These are phyloP conservation scores for Tinamus guttatus DNA, from an alignment of 2,113 vertebrate species.

Conservation along the genomic window DNA sequence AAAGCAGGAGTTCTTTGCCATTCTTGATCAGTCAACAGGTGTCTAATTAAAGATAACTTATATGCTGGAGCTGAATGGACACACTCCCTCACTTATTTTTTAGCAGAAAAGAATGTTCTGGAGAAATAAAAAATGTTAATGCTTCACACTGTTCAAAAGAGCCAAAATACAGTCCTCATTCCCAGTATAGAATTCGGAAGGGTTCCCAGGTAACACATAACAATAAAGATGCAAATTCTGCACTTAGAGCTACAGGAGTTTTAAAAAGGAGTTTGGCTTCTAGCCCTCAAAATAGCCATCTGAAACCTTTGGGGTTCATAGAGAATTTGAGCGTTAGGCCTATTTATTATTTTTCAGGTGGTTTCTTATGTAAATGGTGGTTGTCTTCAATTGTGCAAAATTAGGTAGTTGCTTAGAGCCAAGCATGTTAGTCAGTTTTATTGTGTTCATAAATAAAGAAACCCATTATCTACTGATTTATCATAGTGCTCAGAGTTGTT, in stretches of 20 bases:
- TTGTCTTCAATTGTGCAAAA: constrained; percentile 9
- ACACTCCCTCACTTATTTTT: background rate
- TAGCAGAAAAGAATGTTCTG: background rate
- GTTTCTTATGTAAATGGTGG: background rate
- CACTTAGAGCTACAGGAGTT: background rate
- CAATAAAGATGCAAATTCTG: background rate
- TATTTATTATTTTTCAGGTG: background rate
- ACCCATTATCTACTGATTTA: constrained; percentile 63
- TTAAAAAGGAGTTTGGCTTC: background rate
- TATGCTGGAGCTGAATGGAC: background rate
- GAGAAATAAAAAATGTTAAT: background rate
- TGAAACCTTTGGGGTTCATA: background rate
- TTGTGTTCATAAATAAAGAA: constrained; percentile 56
- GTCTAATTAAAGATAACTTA: background rate
- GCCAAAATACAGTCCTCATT: background rate
- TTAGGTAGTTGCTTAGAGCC: constrained; percentile 9
- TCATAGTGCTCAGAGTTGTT: background rate
- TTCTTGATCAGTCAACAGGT: background rate
- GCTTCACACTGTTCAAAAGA: background rate
- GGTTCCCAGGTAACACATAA: background rate
- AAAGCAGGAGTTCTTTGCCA: background rate
- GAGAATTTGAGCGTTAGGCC: background rate
- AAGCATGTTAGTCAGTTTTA: constrained; percentile 26
- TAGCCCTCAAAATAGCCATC: background rate
- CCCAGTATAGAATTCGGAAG: background rate